phyloP scores from a whole-genome alignment of 2,797 vertebrate species.

The Decapterus maruadsi region DNA sequence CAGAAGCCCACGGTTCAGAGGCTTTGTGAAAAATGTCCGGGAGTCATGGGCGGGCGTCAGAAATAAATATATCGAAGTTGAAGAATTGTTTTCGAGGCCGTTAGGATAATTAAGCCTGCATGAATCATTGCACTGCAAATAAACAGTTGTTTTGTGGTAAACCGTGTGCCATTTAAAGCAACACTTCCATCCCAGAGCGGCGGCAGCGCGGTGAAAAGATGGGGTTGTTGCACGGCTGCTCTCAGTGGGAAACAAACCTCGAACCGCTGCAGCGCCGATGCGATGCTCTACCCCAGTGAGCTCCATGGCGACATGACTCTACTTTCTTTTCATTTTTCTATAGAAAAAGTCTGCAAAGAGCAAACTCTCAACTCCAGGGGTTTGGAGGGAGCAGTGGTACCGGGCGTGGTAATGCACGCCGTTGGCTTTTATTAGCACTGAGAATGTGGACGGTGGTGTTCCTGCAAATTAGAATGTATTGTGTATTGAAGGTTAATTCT shows the following conservation, averaged over 20 bases:
- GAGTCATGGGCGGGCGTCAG: slow-evolving; percentile 9
- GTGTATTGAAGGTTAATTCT: not conserved
- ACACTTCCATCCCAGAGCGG: slow-evolving; percentile 27
- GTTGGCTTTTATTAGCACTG: slow-evolving; percentile 1
- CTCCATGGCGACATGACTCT: slow-evolving; percentile 15
- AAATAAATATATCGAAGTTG: slow-evolving; percentile 20
- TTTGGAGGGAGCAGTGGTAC: slow-evolving; percentile 1
- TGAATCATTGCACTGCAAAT: slow-evolving; percentile 26
- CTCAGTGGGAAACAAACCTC: slow-evolving; percentile 18
- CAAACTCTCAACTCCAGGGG: not conserved
- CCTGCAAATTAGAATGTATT: slow-evolving; percentile 13
- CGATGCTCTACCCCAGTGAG: not conserved
- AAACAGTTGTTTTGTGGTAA: slow-evolving; percentile 26
- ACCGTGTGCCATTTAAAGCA: slow-evolving; percentile 29
- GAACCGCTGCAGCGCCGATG: slow-evolving; percentile 8
- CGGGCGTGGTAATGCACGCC: not conserved
- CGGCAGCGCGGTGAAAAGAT: not conserved
- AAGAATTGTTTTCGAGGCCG: slow-evolving; percentile 15
- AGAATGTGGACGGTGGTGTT: slow-evolving; percentile 6
- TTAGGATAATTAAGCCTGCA: slow-evolving; percentile 34
- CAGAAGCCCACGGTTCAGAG: slow-evolving; percentile 21
- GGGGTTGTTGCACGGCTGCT: slow-evolving; percentile 1
- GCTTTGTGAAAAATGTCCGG: slow-evolving; percentile 17
- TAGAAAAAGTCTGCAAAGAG: slow-evolving; percentile 19
- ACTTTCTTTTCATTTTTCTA: not conserved